phyloP scores from a whole-genome alignment of 2,888 invertebrate genomes.

The Branchinecta sandiegonensis region DNA sequence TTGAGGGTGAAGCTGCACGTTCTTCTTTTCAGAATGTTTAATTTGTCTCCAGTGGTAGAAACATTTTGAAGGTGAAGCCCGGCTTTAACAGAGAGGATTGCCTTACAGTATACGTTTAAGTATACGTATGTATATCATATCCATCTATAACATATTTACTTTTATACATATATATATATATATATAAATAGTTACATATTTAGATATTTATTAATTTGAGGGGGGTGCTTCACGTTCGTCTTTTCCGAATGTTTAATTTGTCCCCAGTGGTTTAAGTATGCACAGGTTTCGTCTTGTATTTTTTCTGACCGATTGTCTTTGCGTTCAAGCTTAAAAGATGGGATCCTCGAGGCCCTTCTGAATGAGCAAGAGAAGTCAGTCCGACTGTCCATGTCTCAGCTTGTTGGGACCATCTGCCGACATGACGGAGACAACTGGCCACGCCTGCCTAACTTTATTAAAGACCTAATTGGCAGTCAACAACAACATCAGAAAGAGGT shows the following conservation, averaged over 20 bases:
- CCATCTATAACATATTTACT: slow-evolving; percentile 14
- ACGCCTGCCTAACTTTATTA: slow-evolving; percentile 47
- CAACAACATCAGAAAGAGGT: slow-evolving; percentile 46
- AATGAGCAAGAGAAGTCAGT: slow-evolving; percentile 49
- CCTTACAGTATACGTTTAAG: no score
- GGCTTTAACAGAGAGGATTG: no score
- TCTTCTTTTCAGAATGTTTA: no score
- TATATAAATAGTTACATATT: background rate
- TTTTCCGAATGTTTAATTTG: no score
- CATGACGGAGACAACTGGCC: slow-evolving; percentile 54
- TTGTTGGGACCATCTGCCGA: slow-evolving; percentile 54
- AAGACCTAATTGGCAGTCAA: slow-evolving; percentile 43
- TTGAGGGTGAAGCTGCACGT: no score
- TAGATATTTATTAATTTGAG: slow-evolving; percentile 6
- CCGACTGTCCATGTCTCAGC: slow-evolving; percentile 52
- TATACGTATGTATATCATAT: background rate
- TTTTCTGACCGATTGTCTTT: background rate
- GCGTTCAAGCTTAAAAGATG: slow-evolving; percentile 42
- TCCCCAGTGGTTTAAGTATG: background rate
- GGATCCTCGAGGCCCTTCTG: slow-evolving; percentile 45
- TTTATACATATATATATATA: slow-evolving; percentile 22
- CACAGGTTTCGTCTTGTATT: background rate
- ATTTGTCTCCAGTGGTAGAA: no score
- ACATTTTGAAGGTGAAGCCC: no score
- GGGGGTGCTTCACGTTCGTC: no score